A percentile compares a stretch with the other conserved stretches of the same genome.
These are phyloP conservation scores for Lepidochrysops patricia DNA, from an alignment of 2,888 invertebrate genomes.

Conservation along the genomic window DNA sequence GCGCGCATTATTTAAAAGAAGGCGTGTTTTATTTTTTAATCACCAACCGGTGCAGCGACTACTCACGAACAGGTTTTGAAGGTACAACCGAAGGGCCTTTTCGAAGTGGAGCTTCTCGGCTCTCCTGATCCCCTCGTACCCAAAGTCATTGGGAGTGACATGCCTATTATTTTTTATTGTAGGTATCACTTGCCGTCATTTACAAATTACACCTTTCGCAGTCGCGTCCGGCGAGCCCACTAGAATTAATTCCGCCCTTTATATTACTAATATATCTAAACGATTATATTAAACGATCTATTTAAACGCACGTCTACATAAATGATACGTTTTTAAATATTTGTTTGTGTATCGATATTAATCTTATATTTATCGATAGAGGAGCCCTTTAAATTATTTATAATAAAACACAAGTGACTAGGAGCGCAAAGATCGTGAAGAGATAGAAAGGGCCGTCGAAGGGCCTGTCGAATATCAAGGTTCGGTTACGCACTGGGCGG, in stretches of 20 bases:
- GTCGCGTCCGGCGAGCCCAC: slow-evolving; percentile 14
- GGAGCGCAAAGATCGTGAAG: slow-evolving; percentile 52
- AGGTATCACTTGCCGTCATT: slow-evolving; percentile 39
- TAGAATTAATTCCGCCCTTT: not conserved
- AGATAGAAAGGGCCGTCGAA: slow-evolving; percentile 59
- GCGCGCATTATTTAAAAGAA: not conserved
- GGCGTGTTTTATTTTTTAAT: not conserved
- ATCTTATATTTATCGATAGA: slow-evolving; percentile 33
- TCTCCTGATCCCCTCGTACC: slow-evolving; percentile 57
- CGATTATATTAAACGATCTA: not conserved
- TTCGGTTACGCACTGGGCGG: slow-evolving; percentile 67
- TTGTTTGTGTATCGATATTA: slow-evolving; percentile 15
- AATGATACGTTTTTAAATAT: slow-evolving; percentile 7
- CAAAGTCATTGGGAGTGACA: slow-evolving; percentile 76
- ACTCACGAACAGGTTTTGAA: not conserved
- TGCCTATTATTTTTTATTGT: slow-evolving; percentile 70
- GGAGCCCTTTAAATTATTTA: slow-evolving; percentile 74
- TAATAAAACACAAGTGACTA: slow-evolving; percentile 72
- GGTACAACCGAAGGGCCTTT: slow-evolving; percentile 20
- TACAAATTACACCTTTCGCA: slow-evolving; percentile 54
- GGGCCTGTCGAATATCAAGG: slow-evolving; percentile 63
- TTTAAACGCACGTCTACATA: not conserved
- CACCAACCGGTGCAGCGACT: not conserved
- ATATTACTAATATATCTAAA: slow-evolving; percentile 1
- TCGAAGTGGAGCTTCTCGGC: slow-evolving; percentile 23